Conservation (phyloP, 2,888 invertebrate genomes). For the Dastarcus helophoroides region DNA sequence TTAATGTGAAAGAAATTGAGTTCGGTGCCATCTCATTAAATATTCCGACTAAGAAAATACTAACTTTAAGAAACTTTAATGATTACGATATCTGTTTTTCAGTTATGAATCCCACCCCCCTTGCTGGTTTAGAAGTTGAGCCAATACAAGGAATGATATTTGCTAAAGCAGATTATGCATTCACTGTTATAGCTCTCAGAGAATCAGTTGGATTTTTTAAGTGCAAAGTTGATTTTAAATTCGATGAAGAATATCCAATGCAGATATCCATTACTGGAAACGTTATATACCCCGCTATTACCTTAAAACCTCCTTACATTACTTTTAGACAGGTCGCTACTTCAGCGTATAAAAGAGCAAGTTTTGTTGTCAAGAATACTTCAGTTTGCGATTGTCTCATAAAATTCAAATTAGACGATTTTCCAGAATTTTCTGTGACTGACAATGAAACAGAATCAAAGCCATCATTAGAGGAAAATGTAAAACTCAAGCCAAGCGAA, state of each 20-base stretch:
- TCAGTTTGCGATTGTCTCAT: conserved; percentile 23
- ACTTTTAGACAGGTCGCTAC: conserved; percentile 39
- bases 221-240: conserved; percentile 13
- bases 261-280: conserved; percentile 38
- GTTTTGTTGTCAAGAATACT: conserved; percentile 27
- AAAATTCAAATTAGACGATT: conserved; percentile 28
- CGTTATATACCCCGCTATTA: conserved; percentile 41
- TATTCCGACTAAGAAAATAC: conserved; percentile 16
- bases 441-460: conserved; percentile 15
- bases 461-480: conserved; percentile 9
- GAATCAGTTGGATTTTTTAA: conserved; percentile 15
- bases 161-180: conserved; percentile 18
- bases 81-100: conserved; percentile 16
- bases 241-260: conserved; percentile 36
- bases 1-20: conserved; percentile 18
- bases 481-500: conserved; percentile 23
- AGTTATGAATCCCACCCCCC: conserved; percentile 18
- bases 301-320: conserved; percentile 41
- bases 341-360: conserved; percentile 24
- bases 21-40: conserved; percentile 34
- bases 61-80: conserved; percentile 20
- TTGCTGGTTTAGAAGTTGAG: conserved; percentile 18
- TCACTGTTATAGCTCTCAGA: conserved; percentile 18
- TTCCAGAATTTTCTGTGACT: conserved; percentile 30
- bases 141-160: conserved; percentile 21